Percentiles rank a stretch among this genome's conserved stretches.
Conservation (phyloP, 2,113 vertebrate species). For the Perca fluviatilis region DNA sequence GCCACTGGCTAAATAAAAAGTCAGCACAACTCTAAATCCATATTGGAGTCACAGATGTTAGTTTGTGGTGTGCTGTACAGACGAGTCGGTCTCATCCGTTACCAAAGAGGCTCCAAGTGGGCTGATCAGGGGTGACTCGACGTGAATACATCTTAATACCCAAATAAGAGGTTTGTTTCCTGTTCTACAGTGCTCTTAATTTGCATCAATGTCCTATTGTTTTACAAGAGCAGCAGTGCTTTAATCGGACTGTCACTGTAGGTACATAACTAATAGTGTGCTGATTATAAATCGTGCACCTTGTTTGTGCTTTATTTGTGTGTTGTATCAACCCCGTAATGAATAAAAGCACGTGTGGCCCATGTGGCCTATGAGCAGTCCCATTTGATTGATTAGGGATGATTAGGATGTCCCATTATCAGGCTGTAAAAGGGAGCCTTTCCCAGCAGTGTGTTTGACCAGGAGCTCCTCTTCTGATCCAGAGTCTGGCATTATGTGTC, state of each 20-base stretch:
- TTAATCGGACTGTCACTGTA: background rate
- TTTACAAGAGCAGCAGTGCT: background rate
- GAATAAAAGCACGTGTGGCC: conserved; percentile 1
- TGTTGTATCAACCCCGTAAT: background rate
- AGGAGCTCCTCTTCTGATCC: background rate
- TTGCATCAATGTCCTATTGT: background rate
- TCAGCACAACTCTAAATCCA: too few species aligned
- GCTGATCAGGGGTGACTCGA: background rate
- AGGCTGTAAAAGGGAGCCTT: conserved; percentile 1
- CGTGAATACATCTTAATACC: too few species aligned
- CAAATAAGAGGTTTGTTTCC: background rate
- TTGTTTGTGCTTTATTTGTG: background rate
- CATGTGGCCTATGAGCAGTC: background rate
- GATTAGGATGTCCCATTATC: conserved; percentile 24
- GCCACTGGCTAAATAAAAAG: background rate
- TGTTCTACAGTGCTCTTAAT: background rate
- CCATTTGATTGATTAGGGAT: conserved; percentile 8
- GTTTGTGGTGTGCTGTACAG: too few species aligned
- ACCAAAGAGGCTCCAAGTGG: background rate
- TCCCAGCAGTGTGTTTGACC: background rate
- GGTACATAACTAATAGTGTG: background rate
- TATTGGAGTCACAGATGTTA: too few species aligned
- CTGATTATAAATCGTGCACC: conserved; percentile 1
- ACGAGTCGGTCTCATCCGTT: background rate
- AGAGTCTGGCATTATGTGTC: background rate